Conservation (phyloP, 2,113 vertebrate species). For the Channa argus region DNA sequence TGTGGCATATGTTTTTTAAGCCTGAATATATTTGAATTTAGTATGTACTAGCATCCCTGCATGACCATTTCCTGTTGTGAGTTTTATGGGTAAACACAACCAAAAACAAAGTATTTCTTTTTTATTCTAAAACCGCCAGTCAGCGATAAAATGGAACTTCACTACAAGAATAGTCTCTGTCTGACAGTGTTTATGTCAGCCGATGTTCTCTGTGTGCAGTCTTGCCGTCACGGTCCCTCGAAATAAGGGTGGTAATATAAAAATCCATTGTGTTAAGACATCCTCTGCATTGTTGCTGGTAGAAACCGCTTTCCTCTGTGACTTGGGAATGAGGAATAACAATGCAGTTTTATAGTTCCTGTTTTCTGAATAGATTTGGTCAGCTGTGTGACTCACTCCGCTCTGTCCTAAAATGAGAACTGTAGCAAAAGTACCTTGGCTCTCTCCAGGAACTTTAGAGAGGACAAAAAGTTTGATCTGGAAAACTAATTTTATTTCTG, state of each 20-base stretch:
- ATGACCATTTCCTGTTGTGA: conserved; percentile 35
- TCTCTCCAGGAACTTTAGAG: conserved; percentile 29
- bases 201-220: conserved; percentile 17
- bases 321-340: conserved; percentile 52
- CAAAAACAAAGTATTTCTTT: conserved; percentile 20
- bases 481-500: neutral
- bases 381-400: conserved; percentile 40
- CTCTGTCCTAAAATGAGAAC: conserved; percentile 27
- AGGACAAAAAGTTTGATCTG: conserved; percentile 1
- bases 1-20: conserved; percentile 58
- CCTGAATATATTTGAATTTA: conserved; percentile 47
- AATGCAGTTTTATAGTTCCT: conserved; percentile 69
- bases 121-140: conserved; percentile 43
- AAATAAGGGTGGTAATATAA: conserved; percentile 43
- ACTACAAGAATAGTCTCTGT: conserved; percentile 12
- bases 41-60: conserved; percentile 34
- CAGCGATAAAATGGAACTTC: conserved; percentile 13
- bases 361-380: conserved; percentile 54
- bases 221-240: conserved; percentile 28
- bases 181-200: conserved; percentile 32
- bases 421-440: neutral
- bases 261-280: conserved; percentile 67
- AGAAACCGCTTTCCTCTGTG: conserved; percentile 60
- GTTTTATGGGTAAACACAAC: conserved; percentile 31
- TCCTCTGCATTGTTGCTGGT: conserved; percentile 41